Base-by-base conservation (phyloP, 2,797 vertebrate genomes). In the Sebastes nivosus region DNA sequence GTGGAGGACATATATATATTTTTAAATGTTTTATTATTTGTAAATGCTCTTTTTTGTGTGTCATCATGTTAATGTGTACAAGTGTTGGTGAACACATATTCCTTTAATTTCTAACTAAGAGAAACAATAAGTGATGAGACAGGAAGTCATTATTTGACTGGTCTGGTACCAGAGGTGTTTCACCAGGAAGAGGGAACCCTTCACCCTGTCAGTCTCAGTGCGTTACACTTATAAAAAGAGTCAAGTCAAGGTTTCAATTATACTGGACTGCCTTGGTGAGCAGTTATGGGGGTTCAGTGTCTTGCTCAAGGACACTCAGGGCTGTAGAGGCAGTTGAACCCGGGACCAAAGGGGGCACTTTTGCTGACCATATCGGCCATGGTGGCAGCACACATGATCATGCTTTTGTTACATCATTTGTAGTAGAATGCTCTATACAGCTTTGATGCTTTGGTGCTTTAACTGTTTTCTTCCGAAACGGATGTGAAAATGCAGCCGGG, bases 291-390 rank as follows among this genome's bases (percentile, higher is more conserved):
- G 12, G 10, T 38, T 69, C 38, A 32, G 46, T 65, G 66, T 74
- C 38, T 83, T 83, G 67, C 77, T 80, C 81, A 92, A 88, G 88
- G 89, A 80, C 88, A 88, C 69, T 77, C 70, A 4, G 54, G 27
- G 55, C 54, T 70, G 52, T 14, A 29, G 76, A 78, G 66, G 18
- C 60, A 66, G 3, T 27, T 66, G 46, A 74, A 86, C 75, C 59
- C 3, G 58, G 22, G 14, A 58, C n/a, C 13, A 22, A 50, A 60
- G 24, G 20, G 20, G 20, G 2, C 20, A 58, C 34, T 79, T 29
- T 25, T 69, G 36, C 20, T 61, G 64, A 29, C 14, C 30, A 8
- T 3, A 2, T 67, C 27, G 65, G 32, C 52, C 22, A 1, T 20
- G 14, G n/a, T 34, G 63, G 10, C 29, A 25, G 67, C 1, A 25